Evolutionary conservation across 2,888 invertebrate genomes (phyloP), one percentile per base, ranked within the genome.

Genomic region (Chorisops tibialis): DNA sequence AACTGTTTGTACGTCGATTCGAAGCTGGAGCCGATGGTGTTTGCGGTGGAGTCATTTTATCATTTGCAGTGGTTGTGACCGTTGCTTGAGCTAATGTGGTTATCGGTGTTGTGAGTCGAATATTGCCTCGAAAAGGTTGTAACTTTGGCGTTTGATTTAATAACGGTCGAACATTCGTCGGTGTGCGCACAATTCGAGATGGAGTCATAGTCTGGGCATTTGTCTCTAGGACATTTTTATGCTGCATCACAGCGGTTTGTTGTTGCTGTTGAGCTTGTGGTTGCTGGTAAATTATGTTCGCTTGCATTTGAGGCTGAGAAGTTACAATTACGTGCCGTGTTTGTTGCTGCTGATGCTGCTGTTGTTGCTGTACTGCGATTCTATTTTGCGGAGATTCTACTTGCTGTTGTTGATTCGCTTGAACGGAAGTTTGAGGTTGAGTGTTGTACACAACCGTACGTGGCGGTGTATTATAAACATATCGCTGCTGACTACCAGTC

Each of bases 281-380:
- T 65, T 69, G 51, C 47, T 61, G 67, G n/a, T 69, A 18, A 0
- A 68, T 67, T 18, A 62, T 11, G 16, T 45, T 58, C 12, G 54
- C 18, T 59, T 61, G 60, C 67, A 69, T 66, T 43, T 66, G 70
- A 0, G 64, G 60, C 4, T 63, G 66, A 19, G 37, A 7, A 30
- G 30, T 30, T 30, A 30, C 30, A 30, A 30, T 47, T 65, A 67
- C 59, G 11, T 67, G 67, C 45, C 45, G 59, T 11, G 35, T 37
- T 62, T 56, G 65, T 2, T 67, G 61, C 19, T 73, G 70, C 2
- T 74, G 74, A 59, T 75, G 74, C 21, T 49, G 49, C 16, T 68
- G 67, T 59, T 70, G 71, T 45, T 73, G 71, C 22, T 67, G 66
- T 49, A 30, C 30, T 9, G 30, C 9, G 7, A 30, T 9, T 30